Conservation (phyloP, 2,797 vertebrate genomes). For the Rhyacichthys aspro region DNA sequence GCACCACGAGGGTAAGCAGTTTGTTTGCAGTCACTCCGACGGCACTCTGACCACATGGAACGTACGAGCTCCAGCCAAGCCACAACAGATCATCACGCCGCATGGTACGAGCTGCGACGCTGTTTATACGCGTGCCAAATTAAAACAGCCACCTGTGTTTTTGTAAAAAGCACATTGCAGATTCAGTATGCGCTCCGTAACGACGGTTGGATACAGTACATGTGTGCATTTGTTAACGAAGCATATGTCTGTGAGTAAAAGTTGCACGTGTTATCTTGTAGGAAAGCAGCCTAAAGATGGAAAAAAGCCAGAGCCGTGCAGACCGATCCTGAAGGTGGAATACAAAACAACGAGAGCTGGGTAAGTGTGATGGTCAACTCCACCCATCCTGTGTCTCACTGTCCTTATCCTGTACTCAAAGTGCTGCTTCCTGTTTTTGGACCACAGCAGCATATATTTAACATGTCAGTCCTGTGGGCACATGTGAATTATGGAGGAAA, state of each 20-base stretch:
- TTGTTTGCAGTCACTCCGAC: conserved; percentile 98
- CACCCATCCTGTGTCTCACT: conserved; percentile 60
- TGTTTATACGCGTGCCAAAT: conserved; percentile 19
- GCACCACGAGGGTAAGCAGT: conserved; percentile 99
- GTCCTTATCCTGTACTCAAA: conserved; percentile 54
- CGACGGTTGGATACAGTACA: too few relatives aligned
- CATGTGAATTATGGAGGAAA: conserved; percentile 3
- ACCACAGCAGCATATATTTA: conserved; percentile 11
- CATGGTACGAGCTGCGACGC: conserved; percentile 84
- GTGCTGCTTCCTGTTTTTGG: conserved; percentile 64
- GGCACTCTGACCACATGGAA: conserved; percentile 98
- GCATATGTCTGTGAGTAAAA: too few relatives aligned
- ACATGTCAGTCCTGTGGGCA: conserved; percentile 12
- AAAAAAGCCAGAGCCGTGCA: conserved; percentile 98
- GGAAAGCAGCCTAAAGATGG: conserved; percentile 98
- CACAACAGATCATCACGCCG: conserved; percentile 93
- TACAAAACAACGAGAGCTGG: conserved; percentile 96
- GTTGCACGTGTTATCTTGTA: conserved; percentile 68
- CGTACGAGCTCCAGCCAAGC: conserved; percentile 89
- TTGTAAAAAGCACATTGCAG: conserved; percentile 20
- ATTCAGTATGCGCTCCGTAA: not conserved
- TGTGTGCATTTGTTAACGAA: not conserved
- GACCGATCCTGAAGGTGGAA: conserved; percentile 98
- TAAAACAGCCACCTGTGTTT: conserved; percentile 15
- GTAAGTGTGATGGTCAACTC: conserved; percentile 78